phyloP scores from a whole-genome alignment of 2,113 vertebrate genomes.

The Brachyhypopomus gauderio region DNA sequence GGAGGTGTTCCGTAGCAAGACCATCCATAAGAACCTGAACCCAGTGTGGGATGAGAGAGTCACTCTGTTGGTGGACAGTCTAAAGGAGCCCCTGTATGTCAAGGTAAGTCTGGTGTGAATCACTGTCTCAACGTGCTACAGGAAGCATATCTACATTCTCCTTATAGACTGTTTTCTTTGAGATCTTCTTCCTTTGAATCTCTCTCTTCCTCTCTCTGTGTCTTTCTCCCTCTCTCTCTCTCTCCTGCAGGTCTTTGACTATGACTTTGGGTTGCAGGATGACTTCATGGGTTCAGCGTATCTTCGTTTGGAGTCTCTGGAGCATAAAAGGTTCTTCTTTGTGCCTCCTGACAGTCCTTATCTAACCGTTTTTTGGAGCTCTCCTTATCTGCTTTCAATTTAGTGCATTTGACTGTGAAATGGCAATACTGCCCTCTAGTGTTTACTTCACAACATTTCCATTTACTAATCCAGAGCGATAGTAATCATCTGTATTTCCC shows the following conservation, averaged over 20 bases:
- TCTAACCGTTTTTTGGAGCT: not conserved
- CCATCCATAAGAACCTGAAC: slow-evolving; percentile 94
- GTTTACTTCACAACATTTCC: not conserved
- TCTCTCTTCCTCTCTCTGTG: not conserved
- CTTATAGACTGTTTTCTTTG: no score
- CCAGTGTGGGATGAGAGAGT: slow-evolving; percentile 94
- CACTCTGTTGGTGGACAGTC: slow-evolving; percentile 82
- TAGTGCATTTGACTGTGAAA: not conserved
- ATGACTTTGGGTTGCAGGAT: slow-evolving; percentile 98
- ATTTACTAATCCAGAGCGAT: not conserved
- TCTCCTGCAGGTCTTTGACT: slow-evolving; percentile 90
- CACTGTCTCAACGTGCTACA: not conserved
- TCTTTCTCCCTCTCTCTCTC: slow-evolving; percentile 14
- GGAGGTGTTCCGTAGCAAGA: slow-evolving; percentile 96
- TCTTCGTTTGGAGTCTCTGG: slow-evolving; percentile 87
- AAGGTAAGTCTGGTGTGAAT: slow-evolving; percentile 77
- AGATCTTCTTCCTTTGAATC: not conserved
- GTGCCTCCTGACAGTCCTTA: not conserved
- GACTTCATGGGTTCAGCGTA: slow-evolving; percentile 97
- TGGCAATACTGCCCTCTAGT: not conserved
- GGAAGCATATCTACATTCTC: not conserved
- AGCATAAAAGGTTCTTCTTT: slow-evolving; percentile 83
- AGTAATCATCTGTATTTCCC: no score
- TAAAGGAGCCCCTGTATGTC: slow-evolving; percentile 86
- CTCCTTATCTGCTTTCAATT: not conserved